phyloP scores from a whole-genome alignment of 2,888 invertebrate genomes.

The Drosophila recens region DNA sequence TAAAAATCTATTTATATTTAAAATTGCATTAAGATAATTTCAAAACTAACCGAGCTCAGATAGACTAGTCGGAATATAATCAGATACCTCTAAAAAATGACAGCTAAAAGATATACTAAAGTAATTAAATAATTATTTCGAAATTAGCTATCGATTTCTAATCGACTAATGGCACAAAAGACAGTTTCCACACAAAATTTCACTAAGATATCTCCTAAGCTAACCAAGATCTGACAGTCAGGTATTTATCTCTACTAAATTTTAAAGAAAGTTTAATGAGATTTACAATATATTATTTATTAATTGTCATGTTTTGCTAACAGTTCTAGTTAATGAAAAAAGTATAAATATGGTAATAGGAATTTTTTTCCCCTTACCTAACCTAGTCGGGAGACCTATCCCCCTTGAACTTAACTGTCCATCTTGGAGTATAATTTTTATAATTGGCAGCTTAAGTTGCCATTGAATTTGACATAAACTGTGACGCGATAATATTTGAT shows the following conservation, averaged over 20 bases:
- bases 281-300: neutral
- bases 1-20: neutral
- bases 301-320: no score
- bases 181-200: neutral
- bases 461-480: constrained; percentile 47
- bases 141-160: no score
- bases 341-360: neutral
- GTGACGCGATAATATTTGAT: constrained; percentile 38
- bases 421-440: constrained; percentile 17
- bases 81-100: neutral
- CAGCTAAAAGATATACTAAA: neutral
- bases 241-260: neutral
- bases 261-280: neutral
- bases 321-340: no score
- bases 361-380: neutral
- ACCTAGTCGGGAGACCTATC: neutral
- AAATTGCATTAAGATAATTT: neutral
- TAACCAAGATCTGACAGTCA: neutral
- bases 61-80: neutral
- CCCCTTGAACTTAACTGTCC: constrained; percentile 4
- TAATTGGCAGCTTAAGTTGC: constrained; percentile 47
- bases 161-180: no score
- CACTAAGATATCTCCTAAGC: neutral
- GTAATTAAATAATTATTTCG: no score
- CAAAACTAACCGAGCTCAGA: neutral